Conservation (phyloP, 2,888 invertebrate species). For the Caenorhabditis sinica region DNA sequence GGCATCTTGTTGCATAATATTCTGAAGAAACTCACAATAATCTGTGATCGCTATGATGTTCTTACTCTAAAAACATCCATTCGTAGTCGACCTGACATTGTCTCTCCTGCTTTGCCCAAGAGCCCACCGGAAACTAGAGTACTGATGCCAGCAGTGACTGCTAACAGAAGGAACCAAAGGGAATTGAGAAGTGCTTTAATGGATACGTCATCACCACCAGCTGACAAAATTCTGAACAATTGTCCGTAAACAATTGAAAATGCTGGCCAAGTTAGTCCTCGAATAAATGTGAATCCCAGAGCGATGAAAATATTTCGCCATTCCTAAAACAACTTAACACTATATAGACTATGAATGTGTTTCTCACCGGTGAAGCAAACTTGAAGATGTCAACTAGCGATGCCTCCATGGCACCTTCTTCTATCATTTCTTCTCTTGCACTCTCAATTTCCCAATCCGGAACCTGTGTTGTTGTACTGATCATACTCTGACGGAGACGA, state of each 20-base stretch:
- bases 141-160: slow-evolving; percentile 66
- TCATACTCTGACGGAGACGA: slow-evolving; percentile 71
- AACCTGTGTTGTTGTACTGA: slow-evolving; percentile 70
- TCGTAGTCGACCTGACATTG: slow-evolving; percentile 79
- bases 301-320: slow-evolving; percentile 70
- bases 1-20: slow-evolving; percentile 84
- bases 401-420: slow-evolving; percentile 76
- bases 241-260: slow-evolving; percentile 82
- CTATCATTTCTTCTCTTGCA: slow-evolving; percentile 75
- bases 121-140: slow-evolving; percentile 75
- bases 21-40: slow-evolving; percentile 76
- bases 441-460: slow-evolving; percentile 72
- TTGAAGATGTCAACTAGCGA: slow-evolving; percentile 75
- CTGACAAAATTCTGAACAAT: slow-evolving; percentile 74
- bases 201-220: slow-evolving; percentile 61
- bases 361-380: slow-evolving; percentile 69
- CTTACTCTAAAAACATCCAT: slow-evolving; percentile 80
- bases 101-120: slow-evolving; percentile 76
- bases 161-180: slow-evolving; percentile 70
- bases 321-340: slow-evolving; percentile 62
- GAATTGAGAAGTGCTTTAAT: slow-evolving; percentile 67
- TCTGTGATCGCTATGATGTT: not conserved
- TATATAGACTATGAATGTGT: too few species aligned
- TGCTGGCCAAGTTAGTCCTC: slow-evolving; percentile 79
- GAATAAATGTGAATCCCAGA: slow-evolving; percentile 72